Evolutionary conservation across 2,888 invertebrate genomes (phyloP).

Genomic region (Pachydiplax longipennis): DNA sequence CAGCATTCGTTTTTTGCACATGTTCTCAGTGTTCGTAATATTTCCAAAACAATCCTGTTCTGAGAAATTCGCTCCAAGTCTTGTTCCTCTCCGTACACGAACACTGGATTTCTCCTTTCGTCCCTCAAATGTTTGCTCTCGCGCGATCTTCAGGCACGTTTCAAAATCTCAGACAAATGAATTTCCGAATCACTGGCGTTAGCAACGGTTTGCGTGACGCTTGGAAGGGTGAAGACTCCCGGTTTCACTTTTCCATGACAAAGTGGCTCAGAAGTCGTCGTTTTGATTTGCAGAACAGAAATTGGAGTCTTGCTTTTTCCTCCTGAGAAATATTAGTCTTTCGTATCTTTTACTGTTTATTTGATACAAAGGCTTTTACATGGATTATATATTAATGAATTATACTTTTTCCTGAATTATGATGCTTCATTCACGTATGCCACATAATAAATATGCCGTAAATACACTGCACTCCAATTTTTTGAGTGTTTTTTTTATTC

Average conservation of each 20-base stretch:
- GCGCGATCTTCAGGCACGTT: not conserved
- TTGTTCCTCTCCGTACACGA: not conserved
- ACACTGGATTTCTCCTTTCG: not conserved
- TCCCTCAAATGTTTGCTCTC: not conserved
- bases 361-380: too few species aligned
- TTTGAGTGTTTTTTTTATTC: too few species aligned
- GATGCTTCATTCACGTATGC: too few species aligned
- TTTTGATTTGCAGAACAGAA: not conserved
- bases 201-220: not conserved
- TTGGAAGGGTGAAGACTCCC: not conserved
- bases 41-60: not conserved
- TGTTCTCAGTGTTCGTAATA: too few species aligned
- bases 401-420: too few species aligned
- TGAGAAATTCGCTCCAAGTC: not conserved
- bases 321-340: too few species aligned
- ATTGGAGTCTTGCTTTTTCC: too few species aligned
- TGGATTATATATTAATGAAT: too few species aligned
- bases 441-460: too few species aligned
- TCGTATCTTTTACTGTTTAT: too few species aligned
- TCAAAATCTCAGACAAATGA: not conserved
- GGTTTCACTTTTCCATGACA: not conserved
- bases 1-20: too few species aligned
- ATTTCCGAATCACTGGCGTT: not conserved
- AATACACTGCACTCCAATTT: too few species aligned
- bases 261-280: not conserved